phyloP scores from a whole-genome alignment of 2,797 vertebrate genomes.

The Sebastes vulpes region DNA sequence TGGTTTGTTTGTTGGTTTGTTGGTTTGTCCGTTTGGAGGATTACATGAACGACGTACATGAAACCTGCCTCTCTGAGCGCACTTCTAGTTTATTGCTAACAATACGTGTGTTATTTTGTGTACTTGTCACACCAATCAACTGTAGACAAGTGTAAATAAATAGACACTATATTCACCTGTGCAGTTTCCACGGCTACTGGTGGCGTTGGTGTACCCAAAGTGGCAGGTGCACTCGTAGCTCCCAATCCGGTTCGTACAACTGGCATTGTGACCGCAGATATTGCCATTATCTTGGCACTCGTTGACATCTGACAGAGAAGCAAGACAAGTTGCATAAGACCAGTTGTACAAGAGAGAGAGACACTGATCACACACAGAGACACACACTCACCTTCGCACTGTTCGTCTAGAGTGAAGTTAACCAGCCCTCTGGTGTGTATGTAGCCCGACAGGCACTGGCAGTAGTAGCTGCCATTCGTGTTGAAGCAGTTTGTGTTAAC shows the following conservation, averaged over 20 bases:
- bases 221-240: slow-evolving; percentile 61
- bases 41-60: too few species aligned
- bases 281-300: slow-evolving; percentile 32
- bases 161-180: slow-evolving; percentile 49
- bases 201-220: slow-evolving; percentile 27
- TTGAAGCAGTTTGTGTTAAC: not conserved
- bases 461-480: slow-evolving; percentile 47
- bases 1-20: too few species aligned
- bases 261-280: slow-evolving; percentile 32
- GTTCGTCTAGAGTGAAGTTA: not conserved
- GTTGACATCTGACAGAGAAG: slow-evolving; percentile 58
- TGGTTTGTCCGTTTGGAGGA: too few species aligned
- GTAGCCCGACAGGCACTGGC: slow-evolving; percentile 43
- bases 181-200: not conserved
- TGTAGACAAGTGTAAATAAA: not conserved
- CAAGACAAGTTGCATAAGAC: not conserved
- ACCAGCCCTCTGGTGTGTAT: fast-evolving
- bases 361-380: not conserved
- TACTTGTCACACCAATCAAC: not conserved
- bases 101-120: not conserved
- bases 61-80: too few species aligned
- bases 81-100: not conserved
- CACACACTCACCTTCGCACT: slow-evolving; percentile 55
- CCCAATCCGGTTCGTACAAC: slow-evolving; percentile 63
- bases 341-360: not conserved